phyloP scores from a whole-genome alignment of 2,888 invertebrate genomes.

The Congeria kusceri region DNA sequence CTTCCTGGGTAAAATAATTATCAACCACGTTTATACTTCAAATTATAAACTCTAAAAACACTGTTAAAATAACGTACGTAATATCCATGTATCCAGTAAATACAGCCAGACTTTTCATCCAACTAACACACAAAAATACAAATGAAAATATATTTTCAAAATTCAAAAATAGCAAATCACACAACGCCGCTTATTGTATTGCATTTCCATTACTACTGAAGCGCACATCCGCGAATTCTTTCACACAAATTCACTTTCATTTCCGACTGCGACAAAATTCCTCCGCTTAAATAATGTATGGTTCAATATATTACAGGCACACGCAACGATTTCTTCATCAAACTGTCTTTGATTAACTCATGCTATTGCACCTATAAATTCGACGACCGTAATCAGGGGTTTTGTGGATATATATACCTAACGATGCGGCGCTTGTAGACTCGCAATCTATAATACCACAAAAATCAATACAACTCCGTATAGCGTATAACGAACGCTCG shows the following conservation, averaged over 20 bases:
- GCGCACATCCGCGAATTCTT: too few species aligned
- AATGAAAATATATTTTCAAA: too few species aligned
- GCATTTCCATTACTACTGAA: too few species aligned
- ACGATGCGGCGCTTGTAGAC: conserved; percentile 28
- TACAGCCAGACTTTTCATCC: too few species aligned
- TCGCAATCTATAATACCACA: conserved; percentile 37
- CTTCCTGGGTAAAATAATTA: too few species aligned
- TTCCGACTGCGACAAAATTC: conserved; percentile 29
- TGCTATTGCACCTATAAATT: conserved; percentile 55
- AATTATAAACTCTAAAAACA: too few species aligned
- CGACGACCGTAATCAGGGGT: conserved; percentile 24
- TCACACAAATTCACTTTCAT: too few species aligned
- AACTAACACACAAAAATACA: too few species aligned
- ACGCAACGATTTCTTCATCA: conserved; percentile 40
- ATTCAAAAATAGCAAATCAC: neutral
- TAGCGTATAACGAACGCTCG: neutral
- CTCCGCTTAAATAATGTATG: conserved; percentile 49
- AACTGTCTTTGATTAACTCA: conserved; percentile 57
- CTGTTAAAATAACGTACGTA: too few species aligned
- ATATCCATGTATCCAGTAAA: too few species aligned
- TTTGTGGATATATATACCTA: conserved; percentile 32
- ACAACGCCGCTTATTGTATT: neutral
- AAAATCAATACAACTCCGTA: conserved; percentile 48
- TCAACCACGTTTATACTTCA: too few species aligned
- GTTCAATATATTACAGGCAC: conserved; percentile 17